Conservation (phyloP, 2,113 vertebrate genomes). For the Eptatretus burgeri region DNA sequence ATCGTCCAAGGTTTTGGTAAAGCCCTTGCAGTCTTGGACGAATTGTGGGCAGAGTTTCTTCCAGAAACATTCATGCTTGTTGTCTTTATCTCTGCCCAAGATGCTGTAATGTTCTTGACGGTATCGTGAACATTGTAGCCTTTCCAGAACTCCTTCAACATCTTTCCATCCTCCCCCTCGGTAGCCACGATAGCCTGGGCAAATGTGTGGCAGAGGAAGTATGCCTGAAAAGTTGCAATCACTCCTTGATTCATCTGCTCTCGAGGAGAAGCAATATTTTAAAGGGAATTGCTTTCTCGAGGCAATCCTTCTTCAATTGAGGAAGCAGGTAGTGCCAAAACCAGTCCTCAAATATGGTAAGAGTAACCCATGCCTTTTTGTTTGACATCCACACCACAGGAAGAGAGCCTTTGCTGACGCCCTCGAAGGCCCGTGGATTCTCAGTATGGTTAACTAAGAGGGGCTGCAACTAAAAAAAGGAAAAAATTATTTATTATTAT, state of each 20-base stretch:
- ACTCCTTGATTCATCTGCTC: not conserved
- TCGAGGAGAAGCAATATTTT: not conserved
- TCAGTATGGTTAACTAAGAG: constrained; percentile 1
- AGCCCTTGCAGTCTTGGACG: not conserved
- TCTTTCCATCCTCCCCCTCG: not conserved
- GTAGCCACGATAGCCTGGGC: not conserved
- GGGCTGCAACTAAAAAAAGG: constrained; percentile 7
- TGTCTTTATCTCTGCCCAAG: not conserved
- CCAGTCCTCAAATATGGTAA: not conserved
- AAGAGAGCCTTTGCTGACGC: not conserved
- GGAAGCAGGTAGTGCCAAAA: not conserved
- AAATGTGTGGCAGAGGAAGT: not conserved
- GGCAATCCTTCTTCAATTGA: no score
- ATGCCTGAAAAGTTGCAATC: not conserved
- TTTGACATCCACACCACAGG: not conserved
- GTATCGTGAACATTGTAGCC: not conserved
- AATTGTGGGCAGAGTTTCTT: not conserved
- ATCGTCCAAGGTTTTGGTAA: not conserved
- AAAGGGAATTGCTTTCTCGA: not conserved
- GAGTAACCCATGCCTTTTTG: not conserved
- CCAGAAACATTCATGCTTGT: not conserved
- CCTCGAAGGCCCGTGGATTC: not conserved
- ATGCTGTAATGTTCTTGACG: not conserved
- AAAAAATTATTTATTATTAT: no score
- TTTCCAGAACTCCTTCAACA: not conserved